A percentile compares a stretch with the other conserved stretches of the same genome.
These are phyloP conservation scores for Nothocercus julius DNA, from an alignment of 2,113 vertebrate genomes.

Conservation along the genomic window DNA sequence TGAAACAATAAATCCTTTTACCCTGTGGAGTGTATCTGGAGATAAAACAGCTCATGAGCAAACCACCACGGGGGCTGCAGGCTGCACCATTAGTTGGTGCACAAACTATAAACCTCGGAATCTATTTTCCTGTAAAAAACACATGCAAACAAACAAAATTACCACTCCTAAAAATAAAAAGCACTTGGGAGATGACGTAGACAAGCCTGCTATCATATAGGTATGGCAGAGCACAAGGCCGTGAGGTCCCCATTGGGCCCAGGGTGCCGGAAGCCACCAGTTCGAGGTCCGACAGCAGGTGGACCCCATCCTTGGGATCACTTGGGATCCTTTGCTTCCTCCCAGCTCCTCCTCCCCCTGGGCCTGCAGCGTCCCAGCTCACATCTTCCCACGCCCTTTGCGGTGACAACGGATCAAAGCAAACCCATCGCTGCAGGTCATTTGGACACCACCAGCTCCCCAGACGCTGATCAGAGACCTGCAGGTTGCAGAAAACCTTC, in stretches of 20 bases:
- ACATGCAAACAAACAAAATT: background rate
- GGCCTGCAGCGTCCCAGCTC: background rate
- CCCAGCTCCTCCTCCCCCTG: background rate
- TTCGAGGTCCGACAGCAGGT: background rate
- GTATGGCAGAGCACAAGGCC: background rate
- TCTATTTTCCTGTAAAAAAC: background rate
- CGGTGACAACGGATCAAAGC: background rate
- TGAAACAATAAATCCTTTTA: slow-evolving; percentile 55
- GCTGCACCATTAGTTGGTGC: background rate
- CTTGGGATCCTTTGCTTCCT: background rate
- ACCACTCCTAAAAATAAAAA: background rate
- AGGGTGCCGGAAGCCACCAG: background rate
- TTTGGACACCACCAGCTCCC: background rate
- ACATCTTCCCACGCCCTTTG: background rate
- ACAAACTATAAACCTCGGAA: background rate
- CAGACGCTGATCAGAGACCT: background rate
- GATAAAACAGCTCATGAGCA: slow-evolving; percentile 41
- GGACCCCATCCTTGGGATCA: background rate
- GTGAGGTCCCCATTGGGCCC: background rate
- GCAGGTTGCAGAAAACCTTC: background rate
- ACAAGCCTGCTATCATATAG: background rate
- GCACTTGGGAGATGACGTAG: background rate
- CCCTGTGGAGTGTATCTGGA: slow-evolving; percentile 20
- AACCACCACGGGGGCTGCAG: slow-evolving; percentile 18
- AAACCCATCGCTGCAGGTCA: background rate